Evolutionary conservation across 35 echinoderm and acorn worm genomes (phyloP), one percentile per base, ranked within the genome.

Genomic region (Apostichopus japonicus): DNA sequence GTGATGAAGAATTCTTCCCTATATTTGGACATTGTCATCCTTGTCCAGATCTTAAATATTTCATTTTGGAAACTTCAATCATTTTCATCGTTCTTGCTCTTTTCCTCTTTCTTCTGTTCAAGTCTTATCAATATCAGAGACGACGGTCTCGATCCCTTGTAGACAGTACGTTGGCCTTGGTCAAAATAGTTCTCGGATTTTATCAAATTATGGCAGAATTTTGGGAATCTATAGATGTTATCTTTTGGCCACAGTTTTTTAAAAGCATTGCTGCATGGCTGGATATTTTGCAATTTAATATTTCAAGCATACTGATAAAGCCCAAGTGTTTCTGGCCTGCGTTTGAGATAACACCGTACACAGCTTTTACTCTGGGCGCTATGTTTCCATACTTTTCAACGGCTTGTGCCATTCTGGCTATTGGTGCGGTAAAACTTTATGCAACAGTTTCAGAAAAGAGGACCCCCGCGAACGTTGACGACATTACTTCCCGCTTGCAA

Each of bases 161-260:
- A 6, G 77, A 72, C 56, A 44, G 84, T 33, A 77, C 78, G 6
- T 55, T 54, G 15, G 78, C 77, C 11, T 67, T 83, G 8, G 77
- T 55, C 54, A 93, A 93, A 88, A 93, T 93, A 76, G 13, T 93
- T 16, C 84, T 93, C 8, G 83, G 61, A 11, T 93, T 86, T 88
- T 93, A 93, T 55, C 92, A 93, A 62, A 79, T 93, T 44, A 88
- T 84, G 56, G 92, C 83, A 15, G 92, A 86, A 58, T 55, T 93
- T 59, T 88, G 82, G 58, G 65, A 52, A 78, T 86, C 92, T 2
- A n/a, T 93, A 6, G 58, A 86, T 77, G 44, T 56, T 5, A 57
- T 87, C 27, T 21, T 72, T 53, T 93, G 92, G 92, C 92, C 81
- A 19, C 6, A 63, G 4, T 52, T 52, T 19, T 58, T 93, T 22